Evolutionary conservation across 2,797 vertebrate species (phyloP).

Genomic region (Astyanax mexicanus): DNA sequence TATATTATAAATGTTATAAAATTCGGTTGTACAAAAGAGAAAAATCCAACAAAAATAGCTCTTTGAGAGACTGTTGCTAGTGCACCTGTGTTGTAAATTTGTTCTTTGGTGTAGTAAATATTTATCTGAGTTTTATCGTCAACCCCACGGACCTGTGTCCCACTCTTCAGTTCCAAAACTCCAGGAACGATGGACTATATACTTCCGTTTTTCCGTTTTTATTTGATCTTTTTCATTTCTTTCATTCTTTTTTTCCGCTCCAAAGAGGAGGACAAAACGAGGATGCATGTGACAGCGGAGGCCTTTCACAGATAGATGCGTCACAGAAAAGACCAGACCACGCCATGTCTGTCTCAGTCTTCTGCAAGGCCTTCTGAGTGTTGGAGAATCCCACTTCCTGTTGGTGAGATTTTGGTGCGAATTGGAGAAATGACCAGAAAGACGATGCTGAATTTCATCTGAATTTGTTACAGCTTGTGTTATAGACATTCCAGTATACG

Average conservation of each 20-base stretch:
- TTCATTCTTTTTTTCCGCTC: constrained; percentile 38
- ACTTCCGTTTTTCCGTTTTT: neutral
- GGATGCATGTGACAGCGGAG: constrained; percentile 40
- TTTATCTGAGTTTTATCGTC: constrained; percentile 75
- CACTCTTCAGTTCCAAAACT: constrained; percentile 41
- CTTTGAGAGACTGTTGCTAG: constrained; percentile 67
- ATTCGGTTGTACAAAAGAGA: constrained; percentile 61
- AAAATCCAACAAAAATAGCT: constrained; percentile 40
- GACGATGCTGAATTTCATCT: constrained; percentile 55
- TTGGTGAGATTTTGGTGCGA: constrained; percentile 63
- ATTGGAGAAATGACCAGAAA: constrained; percentile 52
- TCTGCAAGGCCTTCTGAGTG: constrained; percentile 34
- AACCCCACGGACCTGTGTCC: constrained; percentile 72
- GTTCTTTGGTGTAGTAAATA: constrained; percentile 88
- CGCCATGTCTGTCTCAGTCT: constrained; percentile 31
- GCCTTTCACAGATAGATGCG: neutral
- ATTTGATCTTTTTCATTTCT: constrained; percentile 24
- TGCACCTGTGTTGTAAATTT: constrained; percentile 89
- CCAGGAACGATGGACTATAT: constrained; percentile 23
- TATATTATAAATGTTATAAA: constrained; percentile 69
- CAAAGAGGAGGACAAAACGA: constrained; percentile 8
- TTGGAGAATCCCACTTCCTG: constrained; percentile 47
- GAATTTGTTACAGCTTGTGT: constrained; percentile 71
- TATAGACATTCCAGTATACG: constrained; percentile 67
- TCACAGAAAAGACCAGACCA: constrained; percentile 11